These are phyloP conservation scores for Pseudanteris insignis DNA, from an alignment of 2,888 invertebrate species.

Conservation along the genomic window DNA sequence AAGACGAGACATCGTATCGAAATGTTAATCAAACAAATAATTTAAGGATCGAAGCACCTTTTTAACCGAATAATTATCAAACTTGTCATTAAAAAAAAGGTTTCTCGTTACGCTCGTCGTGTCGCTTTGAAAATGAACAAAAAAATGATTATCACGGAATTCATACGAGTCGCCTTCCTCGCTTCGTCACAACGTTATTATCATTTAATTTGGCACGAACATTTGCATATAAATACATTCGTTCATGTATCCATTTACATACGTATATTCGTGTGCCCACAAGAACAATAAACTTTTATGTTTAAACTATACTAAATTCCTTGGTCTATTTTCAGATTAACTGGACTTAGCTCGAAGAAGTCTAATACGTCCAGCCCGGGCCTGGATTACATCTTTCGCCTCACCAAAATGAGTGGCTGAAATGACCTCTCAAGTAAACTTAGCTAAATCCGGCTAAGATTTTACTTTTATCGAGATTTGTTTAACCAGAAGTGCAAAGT, in stretches of 20 bases:
- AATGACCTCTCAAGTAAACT: conserved; percentile 39
- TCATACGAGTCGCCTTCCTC: conserved; percentile 13
- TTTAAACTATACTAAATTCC: conserved; percentile 33
- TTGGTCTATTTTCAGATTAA: conserved; percentile 42
- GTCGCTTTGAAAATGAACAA: too few species aligned
- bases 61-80: too few species aligned
- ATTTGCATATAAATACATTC: conserved; percentile 37
- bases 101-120: too few species aligned
- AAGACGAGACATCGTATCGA: too few species aligned
- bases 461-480: conserved; percentile 43
- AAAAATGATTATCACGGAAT: neutral
- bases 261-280: conserved; percentile 12
- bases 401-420: conserved; percentile 40
- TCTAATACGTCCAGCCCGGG: conserved; percentile 38
- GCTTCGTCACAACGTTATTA: conserved; percentile 18
- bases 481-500: conserved; percentile 34
- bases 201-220: conserved; percentile 27
- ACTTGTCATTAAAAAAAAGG: too few species aligned
- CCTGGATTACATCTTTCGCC: conserved; percentile 44
- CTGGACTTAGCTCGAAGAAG: conserved; percentile 37
- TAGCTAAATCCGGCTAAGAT: conserved; percentile 29
- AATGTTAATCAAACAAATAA: too few species aligned
- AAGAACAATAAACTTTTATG: conserved; percentile 35
- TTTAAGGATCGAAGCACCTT: too few species aligned
- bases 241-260: conserved; percentile 35